A percentile compares a stretch with the other conserved stretches of the same genome.
These are phyloP conservation scores for Pitta sordida DNA, from an alignment of 2,113 vertebrate species.

Conservation along the genomic window DNA sequence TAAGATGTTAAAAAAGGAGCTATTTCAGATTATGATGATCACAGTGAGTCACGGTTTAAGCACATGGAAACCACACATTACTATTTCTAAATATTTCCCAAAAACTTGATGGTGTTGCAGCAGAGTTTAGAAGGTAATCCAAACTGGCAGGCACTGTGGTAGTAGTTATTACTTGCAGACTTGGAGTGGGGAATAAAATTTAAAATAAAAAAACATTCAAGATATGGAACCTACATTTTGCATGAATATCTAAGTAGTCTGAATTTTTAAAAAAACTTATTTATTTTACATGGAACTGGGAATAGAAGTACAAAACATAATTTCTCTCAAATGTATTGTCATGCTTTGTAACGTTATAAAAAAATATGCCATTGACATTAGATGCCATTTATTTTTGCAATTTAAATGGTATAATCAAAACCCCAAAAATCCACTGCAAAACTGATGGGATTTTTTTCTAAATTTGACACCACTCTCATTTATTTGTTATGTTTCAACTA, in stretches of 20 bases:
- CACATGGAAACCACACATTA: not conserved
- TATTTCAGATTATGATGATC: not conserved
- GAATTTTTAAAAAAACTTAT: fast-evolving
- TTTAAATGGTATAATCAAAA: not conserved
- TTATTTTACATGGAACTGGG: not conserved
- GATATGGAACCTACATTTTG: not conserved
- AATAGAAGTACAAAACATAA: not conserved
- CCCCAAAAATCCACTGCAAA: not conserved
- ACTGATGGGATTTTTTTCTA: not conserved
- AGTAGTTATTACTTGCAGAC: not conserved
- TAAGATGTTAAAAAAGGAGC: not conserved
- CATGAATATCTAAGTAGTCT: not conserved
- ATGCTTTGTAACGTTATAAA: not conserved
- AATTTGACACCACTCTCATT: not conserved
- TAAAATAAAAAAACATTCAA: not conserved
- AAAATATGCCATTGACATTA: not conserved
- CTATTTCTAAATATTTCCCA: not conserved
- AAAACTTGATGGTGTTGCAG: not conserved
- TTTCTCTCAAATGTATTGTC: not conserved
- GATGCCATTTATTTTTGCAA: not conserved
- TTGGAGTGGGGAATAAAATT: not conserved
- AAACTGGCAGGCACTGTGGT: not conserved
- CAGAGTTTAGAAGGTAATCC: not conserved
- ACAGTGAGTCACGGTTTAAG: not conserved
- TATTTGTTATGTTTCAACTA: not conserved